Percentiles rank a stretch among this genome's conserved stretches.
phyloP scores from a whole-genome alignment of 2,888 invertebrate genomes.

The Parelbella ahira region DNA sequence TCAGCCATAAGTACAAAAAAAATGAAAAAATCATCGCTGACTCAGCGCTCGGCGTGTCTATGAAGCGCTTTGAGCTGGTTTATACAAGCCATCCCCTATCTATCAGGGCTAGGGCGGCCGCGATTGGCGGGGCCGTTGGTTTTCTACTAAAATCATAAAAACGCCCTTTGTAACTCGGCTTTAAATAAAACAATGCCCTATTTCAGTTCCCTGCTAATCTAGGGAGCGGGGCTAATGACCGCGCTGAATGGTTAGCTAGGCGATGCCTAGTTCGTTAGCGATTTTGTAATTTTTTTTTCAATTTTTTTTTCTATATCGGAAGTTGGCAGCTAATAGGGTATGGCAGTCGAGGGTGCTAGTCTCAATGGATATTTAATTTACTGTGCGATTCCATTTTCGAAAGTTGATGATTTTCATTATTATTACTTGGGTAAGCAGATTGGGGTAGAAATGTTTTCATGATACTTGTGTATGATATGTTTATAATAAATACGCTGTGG shows the following conservation, averaged over 20 bases:
- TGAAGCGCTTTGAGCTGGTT: slow-evolving; percentile 60
- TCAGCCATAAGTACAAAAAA: too few relatives aligned
- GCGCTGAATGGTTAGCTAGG: slow-evolving; percentile 38
- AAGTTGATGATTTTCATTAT: too few relatives aligned
- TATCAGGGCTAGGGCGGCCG: slow-evolving; percentile 50
- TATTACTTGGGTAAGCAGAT: too few relatives aligned
- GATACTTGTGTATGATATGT: too few relatives aligned
- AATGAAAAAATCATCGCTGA: background rate
- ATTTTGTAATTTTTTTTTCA: slow-evolving; percentile 18
- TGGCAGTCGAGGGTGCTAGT: background rate
- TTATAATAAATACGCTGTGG: too few relatives aligned
- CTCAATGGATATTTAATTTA: slow-evolving; percentile 16
- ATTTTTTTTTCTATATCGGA: too few relatives aligned
- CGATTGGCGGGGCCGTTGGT: slow-evolving; percentile 58
- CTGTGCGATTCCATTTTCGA: too few relatives aligned
- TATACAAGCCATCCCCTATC: slow-evolving; percentile 60
- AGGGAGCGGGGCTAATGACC: slow-evolving; percentile 61
- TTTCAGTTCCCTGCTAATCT: slow-evolving; percentile 67
- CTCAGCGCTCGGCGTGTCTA: slow-evolving; percentile 44
- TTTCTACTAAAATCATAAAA: slow-evolving; percentile 61
- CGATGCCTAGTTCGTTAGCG: slow-evolving; percentile 9
- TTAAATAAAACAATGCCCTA: slow-evolving; percentile 64
- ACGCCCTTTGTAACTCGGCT: slow-evolving; percentile 66
- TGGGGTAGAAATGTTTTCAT: too few relatives aligned
- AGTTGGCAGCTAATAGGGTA: slow-evolving; percentile 15